Evolutionary conservation across 2,888 invertebrate genomes (phyloP).

Genomic region (Microchrysa polita): DNA sequence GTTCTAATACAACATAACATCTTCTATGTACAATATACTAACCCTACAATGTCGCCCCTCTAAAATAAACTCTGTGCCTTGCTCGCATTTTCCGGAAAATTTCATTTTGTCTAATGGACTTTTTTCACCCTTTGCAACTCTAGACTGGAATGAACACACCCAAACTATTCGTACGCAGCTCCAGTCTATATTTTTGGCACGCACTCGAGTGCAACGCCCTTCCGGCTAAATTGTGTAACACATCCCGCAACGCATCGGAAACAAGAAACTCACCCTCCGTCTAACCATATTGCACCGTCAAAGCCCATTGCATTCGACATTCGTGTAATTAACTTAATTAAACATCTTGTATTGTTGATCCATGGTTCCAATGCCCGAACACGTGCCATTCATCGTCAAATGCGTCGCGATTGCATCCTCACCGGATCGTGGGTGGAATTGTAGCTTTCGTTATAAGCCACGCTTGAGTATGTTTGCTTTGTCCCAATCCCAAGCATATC

Average conservation of each 20-base stretch:
- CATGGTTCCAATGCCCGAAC: not conserved
- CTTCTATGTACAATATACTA: not conserved
- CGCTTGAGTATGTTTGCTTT: not conserved
- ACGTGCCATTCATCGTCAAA: not conserved
- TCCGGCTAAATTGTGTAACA: not conserved
- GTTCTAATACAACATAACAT: not conserved
- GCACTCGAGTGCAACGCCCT: too few species aligned
- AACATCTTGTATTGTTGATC: not conserved
- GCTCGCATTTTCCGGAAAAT: not conserved
- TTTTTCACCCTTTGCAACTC: not conserved
- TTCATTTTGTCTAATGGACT: not conserved
- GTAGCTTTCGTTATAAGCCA: not conserved
- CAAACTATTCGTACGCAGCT: too few species aligned
- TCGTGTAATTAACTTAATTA: constrained; percentile 5
- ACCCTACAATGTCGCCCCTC: not conserved
- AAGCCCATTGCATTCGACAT: not conserved
- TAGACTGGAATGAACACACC: not conserved
- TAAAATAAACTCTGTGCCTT: not conserved
- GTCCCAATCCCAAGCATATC: not conserved
- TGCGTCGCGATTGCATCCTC: not conserved
- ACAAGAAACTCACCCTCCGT: not conserved
- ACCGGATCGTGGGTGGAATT: not conserved
- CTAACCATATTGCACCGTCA: not conserved
- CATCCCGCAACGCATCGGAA: not conserved
- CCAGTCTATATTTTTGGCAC: too few species aligned